Evolutionary conservation across 2,113 vertebrate genomes (phyloP).

Genomic region (Lates calcarifer): DNA sequence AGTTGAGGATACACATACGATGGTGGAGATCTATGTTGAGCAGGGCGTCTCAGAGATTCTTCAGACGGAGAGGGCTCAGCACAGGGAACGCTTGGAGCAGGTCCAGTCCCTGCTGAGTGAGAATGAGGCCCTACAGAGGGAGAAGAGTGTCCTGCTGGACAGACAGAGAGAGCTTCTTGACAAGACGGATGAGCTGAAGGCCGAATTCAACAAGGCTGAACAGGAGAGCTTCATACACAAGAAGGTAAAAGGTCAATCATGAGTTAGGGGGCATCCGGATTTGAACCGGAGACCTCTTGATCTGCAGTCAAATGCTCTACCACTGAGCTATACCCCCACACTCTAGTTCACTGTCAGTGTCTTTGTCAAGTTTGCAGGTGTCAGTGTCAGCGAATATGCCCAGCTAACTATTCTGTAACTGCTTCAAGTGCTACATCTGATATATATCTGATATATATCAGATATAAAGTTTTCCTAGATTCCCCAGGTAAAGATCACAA

Average conservation of each 20-base stretch:
- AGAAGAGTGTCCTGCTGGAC: neutral
- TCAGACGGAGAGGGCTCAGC: constrained; percentile 63
- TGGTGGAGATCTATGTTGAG: constrained; percentile 48
- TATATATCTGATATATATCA: too few relatives aligned
- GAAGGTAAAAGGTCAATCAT: constrained; percentile 69
- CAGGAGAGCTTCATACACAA: constrained; percentile 55
- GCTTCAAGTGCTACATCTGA: too few relatives aligned
- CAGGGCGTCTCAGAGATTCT: neutral
- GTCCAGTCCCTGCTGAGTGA: constrained; percentile 74
- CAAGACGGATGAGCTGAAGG: constrained; percentile 70
- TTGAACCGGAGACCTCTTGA: constrained; percentile 90
- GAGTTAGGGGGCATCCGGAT: constrained; percentile 89
- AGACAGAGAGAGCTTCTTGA: constrained; percentile 25
- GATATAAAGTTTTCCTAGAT: too few relatives aligned
- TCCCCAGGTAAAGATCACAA: too few relatives aligned
- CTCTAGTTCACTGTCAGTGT: too few relatives aligned
- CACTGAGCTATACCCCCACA: constrained; percentile 89
- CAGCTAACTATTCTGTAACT: too few relatives aligned
- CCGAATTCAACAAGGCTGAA: constrained; percentile 65
- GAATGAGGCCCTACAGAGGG: constrained; percentile 68
- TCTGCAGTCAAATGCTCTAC: constrained; percentile 91
- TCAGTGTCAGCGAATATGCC: too few relatives aligned
- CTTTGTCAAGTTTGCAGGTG: too few relatives aligned
- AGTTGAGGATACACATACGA: constrained; percentile 77
- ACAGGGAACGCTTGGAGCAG: constrained; percentile 64